These are phyloP conservation scores for Pristionchus exspectatus DNA, from an alignment of 2,888 invertebrate species.

Conservation along the genomic window DNA sequence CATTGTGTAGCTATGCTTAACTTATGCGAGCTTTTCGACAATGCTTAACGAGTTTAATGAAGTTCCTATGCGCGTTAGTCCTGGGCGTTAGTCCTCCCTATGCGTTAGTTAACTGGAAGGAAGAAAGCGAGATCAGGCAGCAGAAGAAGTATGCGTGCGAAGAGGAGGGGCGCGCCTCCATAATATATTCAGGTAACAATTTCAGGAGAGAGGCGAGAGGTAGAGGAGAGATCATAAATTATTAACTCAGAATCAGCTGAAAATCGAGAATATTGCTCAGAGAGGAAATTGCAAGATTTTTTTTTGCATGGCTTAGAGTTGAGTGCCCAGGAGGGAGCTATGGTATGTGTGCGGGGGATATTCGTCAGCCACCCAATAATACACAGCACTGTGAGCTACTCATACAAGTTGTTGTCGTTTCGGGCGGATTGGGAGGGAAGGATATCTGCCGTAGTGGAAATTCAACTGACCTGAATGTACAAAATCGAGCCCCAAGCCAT, in stretches of 20 bases:
- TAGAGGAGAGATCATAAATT: slow-evolving; percentile 21
- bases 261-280: slow-evolving; percentile 11
- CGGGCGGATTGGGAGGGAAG: neutral
- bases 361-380: neutral
- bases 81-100: too few relatives aligned
- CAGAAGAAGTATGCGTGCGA: slow-evolving; percentile 6
- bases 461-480: slow-evolving; percentile 37
- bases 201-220: slow-evolving; percentile 11
- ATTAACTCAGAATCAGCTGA: slow-evolving; percentile 38
- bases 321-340: neutral
- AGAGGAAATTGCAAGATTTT: neutral
- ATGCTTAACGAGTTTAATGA: neutral
- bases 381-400: neutral
- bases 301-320: neutral
- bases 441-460: neutral
- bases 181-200: slow-evolving; percentile 51
- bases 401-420: slow-evolving; percentile 40
- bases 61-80: too few relatives aligned
- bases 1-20: neutral
- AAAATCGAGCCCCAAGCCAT: slow-evolving; percentile 38
- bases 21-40: neutral
- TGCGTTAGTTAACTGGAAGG: neutral
- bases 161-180: neutral
- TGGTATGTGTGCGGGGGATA: neutral
- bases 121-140: neutral